phyloP scores from a whole-genome alignment of 2,888 invertebrate species.

The Lasioglossum villosulum region DNA sequence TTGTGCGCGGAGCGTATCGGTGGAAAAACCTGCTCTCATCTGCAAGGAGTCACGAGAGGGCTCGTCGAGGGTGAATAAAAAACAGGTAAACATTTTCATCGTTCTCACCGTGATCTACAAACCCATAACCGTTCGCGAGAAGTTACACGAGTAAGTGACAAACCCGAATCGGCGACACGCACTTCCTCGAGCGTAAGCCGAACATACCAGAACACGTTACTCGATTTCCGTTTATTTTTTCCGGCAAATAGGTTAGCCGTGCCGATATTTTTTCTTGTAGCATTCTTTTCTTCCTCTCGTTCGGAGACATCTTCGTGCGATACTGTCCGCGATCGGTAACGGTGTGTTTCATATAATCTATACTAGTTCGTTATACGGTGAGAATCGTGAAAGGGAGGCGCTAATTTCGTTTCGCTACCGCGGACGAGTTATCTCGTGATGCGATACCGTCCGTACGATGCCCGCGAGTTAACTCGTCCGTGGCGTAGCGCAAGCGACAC shows the following conservation, averaged over 20 bases:
- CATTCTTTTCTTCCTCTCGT: neutral
- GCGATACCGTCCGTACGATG: too few relatives aligned
- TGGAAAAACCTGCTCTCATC: neutral
- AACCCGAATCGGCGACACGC: neutral
- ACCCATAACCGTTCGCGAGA: neutral
- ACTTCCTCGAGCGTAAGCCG: neutral
- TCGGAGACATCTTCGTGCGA: neutral
- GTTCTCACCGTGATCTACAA: neutral
- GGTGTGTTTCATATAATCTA: neutral
- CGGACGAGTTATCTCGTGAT: too few relatives aligned
- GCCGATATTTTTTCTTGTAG: neutral
- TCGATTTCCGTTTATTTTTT: neutral
- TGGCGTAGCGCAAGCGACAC: too few relatives aligned
- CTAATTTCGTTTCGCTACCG: too few relatives aligned
- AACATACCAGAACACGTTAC: neutral
- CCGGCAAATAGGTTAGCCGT: neutral
- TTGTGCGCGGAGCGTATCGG: neutral
- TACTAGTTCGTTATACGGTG: neutral
- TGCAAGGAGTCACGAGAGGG: neutral
- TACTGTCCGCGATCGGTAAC: neutral
- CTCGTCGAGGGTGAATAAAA: constrained; percentile 3
- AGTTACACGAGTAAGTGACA: neutral
- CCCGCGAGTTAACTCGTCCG: too few relatives aligned
- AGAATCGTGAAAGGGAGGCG: neutral
- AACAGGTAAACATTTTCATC: constrained; percentile 13